Base-by-base conservation (phyloP, 1,140 invertebrate species). In the Diprion similis region DNA sequence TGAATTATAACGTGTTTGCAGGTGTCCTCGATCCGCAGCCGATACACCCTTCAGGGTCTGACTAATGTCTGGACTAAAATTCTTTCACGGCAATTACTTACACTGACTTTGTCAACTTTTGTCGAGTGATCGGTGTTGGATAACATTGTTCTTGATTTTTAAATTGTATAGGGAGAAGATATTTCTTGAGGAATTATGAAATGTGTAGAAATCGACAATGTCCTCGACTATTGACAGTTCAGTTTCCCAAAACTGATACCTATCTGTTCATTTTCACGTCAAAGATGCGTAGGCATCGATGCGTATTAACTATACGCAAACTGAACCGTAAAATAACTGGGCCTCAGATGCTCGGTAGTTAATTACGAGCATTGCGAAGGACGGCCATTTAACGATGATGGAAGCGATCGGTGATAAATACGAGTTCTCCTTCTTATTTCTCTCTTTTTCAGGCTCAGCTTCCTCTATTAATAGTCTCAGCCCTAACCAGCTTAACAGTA, bases 381-480 rank as follows among this genome's bases (percentile, higher is more conserved):
- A 19, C 66, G 66, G 51, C 9, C 51, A 68, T 68, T 68, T 68
- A 68, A 68, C 66, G 66, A 68, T 68, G 66, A 68, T 68, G 11
- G 19, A 68, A 68, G 37, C 66, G 66, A 68, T 68, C 66, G 18
- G 37, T 19, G 66, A 68, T 68, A 68, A 68, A 68, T 68, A 68
- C 11, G 17, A 17, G 66, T 68, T 13, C 66, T 68, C 9, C 66
- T 64, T 18, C 17, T 68, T 68, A 11, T 13, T 45, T 19, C 15
- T 68, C 37, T 18, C 37, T 68, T 68, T 45, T 13, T 18, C 11
- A 10, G 13, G 7, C 19, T 15, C 3, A 7, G 24, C 24, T 6
- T 37, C 15, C 18, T 68, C 51, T 59, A 59, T 59, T 59, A 59
- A 59, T 59, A 59, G 9, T 8, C n/a, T 59, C n/a, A 59, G n/a